Evolutionary conservation across 2,113 vertebrate genomes (phyloP).

Genomic region (Riparia riparia): DNA sequence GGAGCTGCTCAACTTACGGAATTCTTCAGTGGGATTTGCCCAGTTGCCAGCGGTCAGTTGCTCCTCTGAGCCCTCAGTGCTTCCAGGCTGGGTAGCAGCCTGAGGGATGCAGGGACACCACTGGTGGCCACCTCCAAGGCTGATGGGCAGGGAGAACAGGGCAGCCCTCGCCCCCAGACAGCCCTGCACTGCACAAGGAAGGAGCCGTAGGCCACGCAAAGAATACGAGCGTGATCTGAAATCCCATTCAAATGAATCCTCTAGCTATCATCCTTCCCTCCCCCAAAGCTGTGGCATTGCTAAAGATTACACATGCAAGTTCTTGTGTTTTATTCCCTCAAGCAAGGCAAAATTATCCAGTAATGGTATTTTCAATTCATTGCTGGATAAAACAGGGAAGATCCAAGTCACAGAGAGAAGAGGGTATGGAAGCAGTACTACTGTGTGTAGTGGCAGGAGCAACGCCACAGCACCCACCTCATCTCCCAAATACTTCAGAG

Average conservation of each 20-base stretch:
- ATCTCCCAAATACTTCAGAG: constrained; percentile 73
- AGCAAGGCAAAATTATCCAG: not conserved
- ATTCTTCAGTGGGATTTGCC: not conserved
- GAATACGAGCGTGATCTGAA: not conserved
- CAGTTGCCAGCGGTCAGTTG: accelerated
- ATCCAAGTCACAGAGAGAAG: not conserved
- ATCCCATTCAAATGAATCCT: not conserved
- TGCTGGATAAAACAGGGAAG: not conserved
- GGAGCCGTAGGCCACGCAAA: not conserved
- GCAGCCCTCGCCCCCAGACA: not conserved
- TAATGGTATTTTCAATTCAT: not conserved
- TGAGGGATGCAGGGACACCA: not conserved
- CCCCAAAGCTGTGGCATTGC: not conserved
- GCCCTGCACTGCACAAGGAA: not conserved
- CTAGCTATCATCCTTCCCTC: not conserved
- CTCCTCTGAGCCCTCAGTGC: not conserved
- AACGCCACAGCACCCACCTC: constrained; percentile 69
- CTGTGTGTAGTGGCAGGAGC: constrained; percentile 21
- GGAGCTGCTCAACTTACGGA: not conserved
- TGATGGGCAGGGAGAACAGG: not conserved
- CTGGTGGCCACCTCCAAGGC: not conserved
- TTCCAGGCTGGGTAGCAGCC: not conserved
- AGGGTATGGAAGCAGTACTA: constrained; percentile 45
- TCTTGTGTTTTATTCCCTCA: not conserved
- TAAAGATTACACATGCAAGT: not conserved